Evolutionary conservation across 1,140 invertebrate species (phyloP).

Genomic region (Temnothorax longispinosus): DNA sequence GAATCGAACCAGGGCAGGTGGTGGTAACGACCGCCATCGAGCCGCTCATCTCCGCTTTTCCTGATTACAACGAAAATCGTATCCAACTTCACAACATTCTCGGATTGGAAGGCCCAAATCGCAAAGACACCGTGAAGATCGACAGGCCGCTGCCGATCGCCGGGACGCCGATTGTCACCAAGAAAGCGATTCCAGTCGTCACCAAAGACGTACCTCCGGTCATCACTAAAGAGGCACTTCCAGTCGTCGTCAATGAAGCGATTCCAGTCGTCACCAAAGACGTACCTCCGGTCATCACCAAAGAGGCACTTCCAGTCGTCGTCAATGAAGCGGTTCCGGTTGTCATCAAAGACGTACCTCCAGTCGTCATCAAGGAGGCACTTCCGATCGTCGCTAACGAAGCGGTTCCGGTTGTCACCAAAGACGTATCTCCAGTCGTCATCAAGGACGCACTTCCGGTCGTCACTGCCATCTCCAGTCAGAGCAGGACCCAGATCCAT

Average conservation of each 20-base stretch:
- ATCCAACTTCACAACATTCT: conserved; percentile 59
- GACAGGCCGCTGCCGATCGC: conserved; percentile 13
- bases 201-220: not conserved
- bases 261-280: not conserved
- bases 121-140: conserved; percentile 63
- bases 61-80: conserved; percentile 61
- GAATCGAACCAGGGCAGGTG: not conserved
- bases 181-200: not conserved
- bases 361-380: conserved; percentile 10
- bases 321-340: not conserved
- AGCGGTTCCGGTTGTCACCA: not conserved
- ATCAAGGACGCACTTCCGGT: conserved; percentile 17
- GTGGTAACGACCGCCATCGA: not conserved
- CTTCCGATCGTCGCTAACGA: conserved; percentile 22
- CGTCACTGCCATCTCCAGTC: conserved; percentile 44
- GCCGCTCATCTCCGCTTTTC: not conserved
- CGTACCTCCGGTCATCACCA: not conserved
- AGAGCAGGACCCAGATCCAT: conserved; percentile 61
- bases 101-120: conserved; percentile 43
- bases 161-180: not conserved
- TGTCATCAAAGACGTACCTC: not conserved
- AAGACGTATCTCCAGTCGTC: not conserved
- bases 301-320: not conserved
- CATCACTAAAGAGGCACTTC: not conserved
- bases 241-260: not conserved